Conservation (phyloP, 2,797 vertebrate species). For the Hybognathus amarus region DNA sequence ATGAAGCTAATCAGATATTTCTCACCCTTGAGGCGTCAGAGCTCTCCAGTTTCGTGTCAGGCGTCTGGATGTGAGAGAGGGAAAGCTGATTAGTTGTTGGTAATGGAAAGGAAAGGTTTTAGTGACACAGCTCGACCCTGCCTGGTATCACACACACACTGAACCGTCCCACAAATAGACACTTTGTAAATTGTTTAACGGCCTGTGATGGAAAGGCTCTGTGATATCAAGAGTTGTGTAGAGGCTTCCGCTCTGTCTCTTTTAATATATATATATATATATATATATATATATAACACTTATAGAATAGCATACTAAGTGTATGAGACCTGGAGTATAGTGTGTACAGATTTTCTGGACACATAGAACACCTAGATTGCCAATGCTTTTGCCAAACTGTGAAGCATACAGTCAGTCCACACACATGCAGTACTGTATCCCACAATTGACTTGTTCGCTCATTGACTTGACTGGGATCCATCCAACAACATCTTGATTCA, state of each 20-base stretch:
- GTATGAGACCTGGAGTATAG: neutral
- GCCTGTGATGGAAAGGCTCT: neutral
- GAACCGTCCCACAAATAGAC: neutral
- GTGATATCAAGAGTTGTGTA: neutral
- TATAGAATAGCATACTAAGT: neutral
- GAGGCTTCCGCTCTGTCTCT: neutral
- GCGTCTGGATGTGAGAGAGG: neutral
- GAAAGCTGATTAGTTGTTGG: constrained; percentile 17
- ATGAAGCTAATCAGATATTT: constrained; percentile 51
- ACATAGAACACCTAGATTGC: neutral
- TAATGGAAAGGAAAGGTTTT: constrained; percentile 8
- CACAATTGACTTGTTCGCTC: neutral
- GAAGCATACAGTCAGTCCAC: neutral
- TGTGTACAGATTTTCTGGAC: neutral
- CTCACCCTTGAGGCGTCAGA: neutral
- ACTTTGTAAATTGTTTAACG: neutral
- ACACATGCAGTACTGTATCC: neutral
- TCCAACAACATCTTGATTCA: neutral
- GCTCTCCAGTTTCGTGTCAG: neutral
- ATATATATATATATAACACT: too few relatives aligned
- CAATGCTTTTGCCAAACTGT: neutral
- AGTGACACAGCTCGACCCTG: constrained; percentile 5
- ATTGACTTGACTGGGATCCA: neutral
- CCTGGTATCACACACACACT: neutral
- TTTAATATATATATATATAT: too few relatives aligned